Conservation (phyloP, 2,797 vertebrate genomes). For the Pelochelys cantorii region DNA sequence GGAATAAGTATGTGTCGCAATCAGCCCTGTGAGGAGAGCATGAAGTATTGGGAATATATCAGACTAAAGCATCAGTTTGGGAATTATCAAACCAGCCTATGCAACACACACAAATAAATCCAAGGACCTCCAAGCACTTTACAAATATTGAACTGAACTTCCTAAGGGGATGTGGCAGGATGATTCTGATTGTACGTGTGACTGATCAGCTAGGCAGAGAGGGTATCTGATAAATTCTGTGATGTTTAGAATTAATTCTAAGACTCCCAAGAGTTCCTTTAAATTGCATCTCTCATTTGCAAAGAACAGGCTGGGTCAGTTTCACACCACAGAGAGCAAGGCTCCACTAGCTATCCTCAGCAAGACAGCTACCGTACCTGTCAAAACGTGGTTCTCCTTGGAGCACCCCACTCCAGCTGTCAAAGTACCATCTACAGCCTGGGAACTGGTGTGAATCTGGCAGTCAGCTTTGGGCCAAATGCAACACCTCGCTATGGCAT, state of each 20-base stretch:
- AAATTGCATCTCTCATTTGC: not conserved
- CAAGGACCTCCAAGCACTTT: not conserved
- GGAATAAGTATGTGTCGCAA: not conserved
- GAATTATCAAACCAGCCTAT: not conserved
- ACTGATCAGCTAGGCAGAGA: not conserved
- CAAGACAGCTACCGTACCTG: conserved; percentile 75
- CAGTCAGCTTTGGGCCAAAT: conserved; percentile 79
- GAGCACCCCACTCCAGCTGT: conserved; percentile 75
- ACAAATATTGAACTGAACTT: not conserved
- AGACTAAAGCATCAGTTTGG: not conserved
- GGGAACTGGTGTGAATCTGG: conserved; percentile 56
- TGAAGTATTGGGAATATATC: not conserved
- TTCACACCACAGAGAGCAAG: not conserved
- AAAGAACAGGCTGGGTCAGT: not conserved
- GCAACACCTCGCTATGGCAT: conserved; percentile 89
- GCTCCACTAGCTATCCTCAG: no score
- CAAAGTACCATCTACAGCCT: not conserved
- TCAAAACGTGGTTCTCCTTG: conserved; percentile 79
- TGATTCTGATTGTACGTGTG: not conserved
- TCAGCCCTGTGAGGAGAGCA: not conserved
- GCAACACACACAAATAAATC: not conserved
- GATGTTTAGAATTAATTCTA: not conserved
- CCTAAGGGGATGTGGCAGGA: not conserved
- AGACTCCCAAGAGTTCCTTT: not conserved
- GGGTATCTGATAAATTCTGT: not conserved